Base-by-base conservation (phyloP, 2,113 vertebrate genomes). In the Cairina moschata region DNA sequence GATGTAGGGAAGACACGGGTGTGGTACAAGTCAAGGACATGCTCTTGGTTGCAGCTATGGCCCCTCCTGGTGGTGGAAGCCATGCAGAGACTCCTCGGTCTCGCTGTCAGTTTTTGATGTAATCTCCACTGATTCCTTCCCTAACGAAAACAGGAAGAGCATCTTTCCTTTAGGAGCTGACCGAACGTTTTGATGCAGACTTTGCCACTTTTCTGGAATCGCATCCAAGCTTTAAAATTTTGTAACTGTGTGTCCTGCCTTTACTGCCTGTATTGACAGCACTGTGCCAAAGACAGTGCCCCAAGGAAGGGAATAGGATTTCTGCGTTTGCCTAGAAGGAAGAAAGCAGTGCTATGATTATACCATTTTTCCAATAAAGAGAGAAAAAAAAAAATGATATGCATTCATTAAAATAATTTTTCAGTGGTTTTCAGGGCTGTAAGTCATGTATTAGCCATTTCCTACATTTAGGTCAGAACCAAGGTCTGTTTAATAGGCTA, bases 51-150 rank as follows among this genome's bases (percentile, higher is more conserved):
- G 97, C 97, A 96, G 97, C 98, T 96, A 98, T 50, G 97, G 96
- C 97, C 91, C 98, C 98, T 96, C 98, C 98, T 98, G 93, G 97
- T 98, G 98, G 98, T 87, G 75, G 97, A 97, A 97, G 87, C 62
- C 36, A 71, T 26, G 83, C 59, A 95, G 62, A 94, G 77, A 95
- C 72, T 46, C 87, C 87, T 63, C 48, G 0, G 6, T 65, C 84
- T 91, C 69, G 36, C 50, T 36, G 69, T 11, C 28, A 2, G 36
- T 69, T 86, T 92, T 87, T 50, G 78, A 72, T 88, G 55, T 79
- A 29, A 59, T 95, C 38, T 76, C 75, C 72, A 36, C 59, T 29
- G 86, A 83, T 72, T 36, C 50, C 60, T 96, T 97, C 55, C 84
- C 75, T 66, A 80, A 75, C 1, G 28, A 91, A 85, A 95, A 63